Base-by-base conservation (phyloP, 2,797 vertebrate species). In the Melanotaenia pygmaea region DNA sequence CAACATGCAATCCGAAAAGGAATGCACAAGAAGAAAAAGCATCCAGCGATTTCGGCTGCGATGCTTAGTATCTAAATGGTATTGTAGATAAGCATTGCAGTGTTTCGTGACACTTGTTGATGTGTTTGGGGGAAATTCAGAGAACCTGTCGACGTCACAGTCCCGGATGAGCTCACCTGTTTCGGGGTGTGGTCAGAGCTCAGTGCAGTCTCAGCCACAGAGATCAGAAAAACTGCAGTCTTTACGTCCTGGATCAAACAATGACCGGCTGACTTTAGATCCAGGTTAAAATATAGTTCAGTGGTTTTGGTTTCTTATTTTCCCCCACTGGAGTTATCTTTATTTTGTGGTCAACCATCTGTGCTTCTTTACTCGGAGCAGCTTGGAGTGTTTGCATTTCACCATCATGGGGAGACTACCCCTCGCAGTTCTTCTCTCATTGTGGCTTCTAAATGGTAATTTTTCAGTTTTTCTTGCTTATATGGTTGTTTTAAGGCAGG, bases 111-210 rank as follows among this genome's bases (percentile, higher is more conserved):
- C 20, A 11, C 26, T 4, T 45, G 34, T n/a, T 13, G 32, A 3
- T 10, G 7, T 22, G n/a, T 24, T 26, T 10, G 6, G 3, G 54
- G 56, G 35, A 26, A 60, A 72, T 76, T 71, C 40, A 30, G 66
- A 8, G 11, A 16, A 67, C 57, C 59, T 58, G 64, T 0, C 16
- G 8, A 76, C 86, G 84, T 89, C 86, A 85, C 80, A 3, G 37
- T 3, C 32, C 0, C 4, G 32, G 71, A 70, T 50, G 67, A 77
- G 1, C 4, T 40, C 77, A 93, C 92, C 91, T 94, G 92, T 92
- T 84, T 91, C 91, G 73, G 91, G 94, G 94, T 67, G 93, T 90
- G 90, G 92, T 72, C 81, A 65, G 16, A 43, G 64, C 47, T 22
- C 38, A 64, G n/a, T 32, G 13, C 64, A 51, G 56, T 59, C 22